Conservation (phyloP, 2,797 vertebrate genomes). For the Ambastaia sidthimunki region DNA sequence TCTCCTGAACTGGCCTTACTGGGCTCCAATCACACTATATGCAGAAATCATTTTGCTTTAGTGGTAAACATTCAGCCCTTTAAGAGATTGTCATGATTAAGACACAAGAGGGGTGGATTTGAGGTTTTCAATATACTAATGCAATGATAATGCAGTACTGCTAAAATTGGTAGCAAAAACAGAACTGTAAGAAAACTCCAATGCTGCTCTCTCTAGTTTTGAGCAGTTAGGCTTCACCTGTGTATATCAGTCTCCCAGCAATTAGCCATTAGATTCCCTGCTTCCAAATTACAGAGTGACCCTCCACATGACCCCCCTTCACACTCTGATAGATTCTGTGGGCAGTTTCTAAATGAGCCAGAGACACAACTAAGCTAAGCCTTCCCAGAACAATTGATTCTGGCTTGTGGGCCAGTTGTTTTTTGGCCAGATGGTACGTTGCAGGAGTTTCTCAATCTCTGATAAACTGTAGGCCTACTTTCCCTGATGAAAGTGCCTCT, state of each 20-base stretch:
- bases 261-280: constrained; percentile 5
- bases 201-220: not conserved
- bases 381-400: constrained; percentile 30
- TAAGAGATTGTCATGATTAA: too few relatives aligned
- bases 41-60: too few relatives aligned
- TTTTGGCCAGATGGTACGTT: not conserved
- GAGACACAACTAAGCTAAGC: constrained; percentile 16
- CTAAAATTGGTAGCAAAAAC: not conserved
- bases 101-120: not conserved
- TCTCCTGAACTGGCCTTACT: too few relatives aligned
- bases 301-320: constrained; percentile 45
- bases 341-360: constrained; percentile 30
- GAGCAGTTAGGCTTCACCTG: not conserved
- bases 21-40: too few relatives aligned
- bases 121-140: not conserved
- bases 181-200: not conserved
- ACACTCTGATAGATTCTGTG: constrained; percentile 47
- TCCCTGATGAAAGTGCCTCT: not conserved
- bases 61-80: too few relatives aligned
- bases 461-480: not conserved
- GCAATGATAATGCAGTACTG: not conserved
- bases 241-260: constrained; percentile 10
- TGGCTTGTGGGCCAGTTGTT: not conserved
- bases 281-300: constrained; percentile 23
- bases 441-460: not conserved